These are phyloP conservation scores for Julus scanicus DNA, from an alignment of 2,888 invertebrate species.

Conservation along the genomic window DNA sequence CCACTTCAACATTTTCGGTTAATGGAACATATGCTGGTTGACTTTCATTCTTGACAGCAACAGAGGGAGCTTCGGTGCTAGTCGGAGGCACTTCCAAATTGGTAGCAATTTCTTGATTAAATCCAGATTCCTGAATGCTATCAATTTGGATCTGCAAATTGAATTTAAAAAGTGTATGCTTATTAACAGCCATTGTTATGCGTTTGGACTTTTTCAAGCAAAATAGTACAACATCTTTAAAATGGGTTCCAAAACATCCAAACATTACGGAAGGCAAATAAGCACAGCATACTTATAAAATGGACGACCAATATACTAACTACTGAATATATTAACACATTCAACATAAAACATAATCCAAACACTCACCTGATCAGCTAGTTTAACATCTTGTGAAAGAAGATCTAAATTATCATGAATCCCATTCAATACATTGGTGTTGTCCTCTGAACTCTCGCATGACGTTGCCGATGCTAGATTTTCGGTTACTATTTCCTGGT, in stretches of 20 bases:
- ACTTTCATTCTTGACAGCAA: not conserved
- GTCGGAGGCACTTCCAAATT: constrained; percentile 54
- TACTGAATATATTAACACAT: too few species aligned
- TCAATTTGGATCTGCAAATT: not conserved
- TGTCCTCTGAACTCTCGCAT: not conserved
- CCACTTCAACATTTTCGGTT: constrained; percentile 53
- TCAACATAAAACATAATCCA: not conserved
- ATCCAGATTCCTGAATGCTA: not conserved
- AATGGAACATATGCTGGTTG: not conserved
- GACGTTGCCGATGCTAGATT: not conserved
- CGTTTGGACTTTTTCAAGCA: too few species aligned
- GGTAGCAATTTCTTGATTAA: constrained; percentile 48
- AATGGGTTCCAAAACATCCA: too few species aligned
- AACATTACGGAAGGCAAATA: too few species aligned
- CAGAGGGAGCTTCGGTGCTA: constrained; percentile 12
- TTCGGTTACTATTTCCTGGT: constrained; percentile 22
- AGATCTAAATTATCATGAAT: not conserved
- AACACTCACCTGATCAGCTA: not conserved
- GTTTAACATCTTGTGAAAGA: not conserved
- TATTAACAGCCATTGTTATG: too few species aligned
- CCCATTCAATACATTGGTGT: not conserved
- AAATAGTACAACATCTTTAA: too few species aligned
- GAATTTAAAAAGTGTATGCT: not conserved
- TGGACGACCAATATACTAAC: too few species aligned
- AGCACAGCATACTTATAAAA: too few species aligned